A percentile compares a stretch with the other conserved stretches of the same genome.
Evolutionary conservation across 2,797 vertebrate genomes (phyloP).

Genomic region (Phalloptychus januarius): DNA sequence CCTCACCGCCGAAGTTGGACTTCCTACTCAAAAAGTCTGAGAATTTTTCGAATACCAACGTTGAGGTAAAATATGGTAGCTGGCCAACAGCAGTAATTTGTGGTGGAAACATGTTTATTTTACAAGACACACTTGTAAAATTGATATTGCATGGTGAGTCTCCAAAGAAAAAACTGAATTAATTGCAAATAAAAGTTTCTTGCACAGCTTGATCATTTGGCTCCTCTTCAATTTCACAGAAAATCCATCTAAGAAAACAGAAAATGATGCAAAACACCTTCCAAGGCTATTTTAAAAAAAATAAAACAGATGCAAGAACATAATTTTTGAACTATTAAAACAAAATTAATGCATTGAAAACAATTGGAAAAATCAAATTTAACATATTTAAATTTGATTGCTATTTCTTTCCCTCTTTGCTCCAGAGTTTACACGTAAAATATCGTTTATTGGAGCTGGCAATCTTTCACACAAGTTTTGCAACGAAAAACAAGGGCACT

Average conservation of each 20-base stretch:
- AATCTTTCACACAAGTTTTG: conserved; percentile 43
- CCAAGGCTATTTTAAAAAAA: not conserved
- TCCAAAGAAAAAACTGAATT: not conserved
- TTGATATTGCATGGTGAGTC: too few relatives aligned
- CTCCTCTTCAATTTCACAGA: not conserved
- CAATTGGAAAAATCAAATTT: not conserved
- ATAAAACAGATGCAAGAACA: not conserved
- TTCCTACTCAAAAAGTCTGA: too few relatives aligned
- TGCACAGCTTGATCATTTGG: not conserved
- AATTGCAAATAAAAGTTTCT: not conserved
- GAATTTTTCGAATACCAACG: too few relatives aligned
- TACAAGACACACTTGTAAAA: too few relatives aligned
- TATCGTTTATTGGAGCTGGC: not conserved
- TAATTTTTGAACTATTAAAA: not conserved
- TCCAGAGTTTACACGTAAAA: conserved; percentile 8
- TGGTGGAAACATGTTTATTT: too few relatives aligned
- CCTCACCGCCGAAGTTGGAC: too few relatives aligned
- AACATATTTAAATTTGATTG: conserved; percentile 1
- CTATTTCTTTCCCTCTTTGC: conserved; percentile 36
- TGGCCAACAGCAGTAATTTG: too few relatives aligned
- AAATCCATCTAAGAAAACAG: not conserved
- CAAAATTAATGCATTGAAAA: not conserved
- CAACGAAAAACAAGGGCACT: conserved; percentile 45
- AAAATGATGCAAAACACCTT: not conserved
- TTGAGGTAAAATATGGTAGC: too few relatives aligned